Conservation (phyloP, 1,140 invertebrate genomes). For the Aphidius ervi region DNA sequence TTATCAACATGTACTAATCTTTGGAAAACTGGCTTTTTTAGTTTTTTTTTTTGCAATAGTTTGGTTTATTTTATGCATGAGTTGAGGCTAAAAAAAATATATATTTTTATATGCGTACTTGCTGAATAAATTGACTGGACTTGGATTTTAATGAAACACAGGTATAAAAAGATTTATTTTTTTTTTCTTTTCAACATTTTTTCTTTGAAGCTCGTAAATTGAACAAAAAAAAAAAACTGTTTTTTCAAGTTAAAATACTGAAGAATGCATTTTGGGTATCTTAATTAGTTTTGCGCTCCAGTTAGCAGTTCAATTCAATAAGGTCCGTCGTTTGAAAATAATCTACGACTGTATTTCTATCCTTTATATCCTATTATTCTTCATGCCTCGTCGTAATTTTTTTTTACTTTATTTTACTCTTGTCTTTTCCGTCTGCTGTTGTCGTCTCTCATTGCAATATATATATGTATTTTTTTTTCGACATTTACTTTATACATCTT, state of each 20-base stretch:
- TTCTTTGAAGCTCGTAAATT: no score
- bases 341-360: constrained; percentile 10
- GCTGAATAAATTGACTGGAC: no score
- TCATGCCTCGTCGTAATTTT: constrained; percentile 1
- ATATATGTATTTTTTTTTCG: no score
- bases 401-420: neutral
- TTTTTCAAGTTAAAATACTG: neutral
- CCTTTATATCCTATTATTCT: constrained; percentile 9
- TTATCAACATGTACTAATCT: no score
- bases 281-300: constrained; percentile 16
- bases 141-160: no score
- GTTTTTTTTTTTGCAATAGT: no score
- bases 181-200: no score
- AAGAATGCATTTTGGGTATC: neutral
- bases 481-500: constrained; percentile 13
- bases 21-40: no score
- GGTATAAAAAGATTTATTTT: no score
- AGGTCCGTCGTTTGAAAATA: constrained; percentile 17
- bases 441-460: constrained; percentile 9
- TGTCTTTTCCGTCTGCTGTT: constrained; percentile 1
- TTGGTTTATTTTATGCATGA: no score
- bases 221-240: constrained; percentile 3
- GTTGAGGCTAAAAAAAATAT: no score
- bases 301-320: constrained; percentile 20
- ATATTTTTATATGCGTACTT: no score